These are phyloP conservation scores for Sturmia bella DNA, from an alignment of 2,888 invertebrate species.

Conservation along the genomic window DNA sequence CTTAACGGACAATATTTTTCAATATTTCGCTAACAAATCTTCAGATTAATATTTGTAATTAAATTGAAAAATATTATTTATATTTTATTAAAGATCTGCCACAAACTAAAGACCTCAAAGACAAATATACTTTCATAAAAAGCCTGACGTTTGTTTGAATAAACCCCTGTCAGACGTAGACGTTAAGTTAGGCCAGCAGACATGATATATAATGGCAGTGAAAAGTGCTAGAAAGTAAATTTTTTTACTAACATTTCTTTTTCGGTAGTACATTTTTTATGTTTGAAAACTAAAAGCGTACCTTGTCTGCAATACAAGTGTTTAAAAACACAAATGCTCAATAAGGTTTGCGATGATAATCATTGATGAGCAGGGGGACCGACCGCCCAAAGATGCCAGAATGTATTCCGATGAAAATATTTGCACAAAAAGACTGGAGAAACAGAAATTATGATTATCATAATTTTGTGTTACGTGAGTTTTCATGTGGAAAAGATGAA, in stretches of 20 bases:
- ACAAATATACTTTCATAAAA: too few species aligned
- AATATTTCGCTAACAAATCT: too few species aligned
- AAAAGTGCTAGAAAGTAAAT: too few species aligned
- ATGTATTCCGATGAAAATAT: conserved; percentile 12
- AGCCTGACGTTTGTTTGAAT: too few species aligned
- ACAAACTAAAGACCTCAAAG: too few species aligned
- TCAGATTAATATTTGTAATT: too few species aligned
- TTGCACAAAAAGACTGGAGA: conserved; percentile 43
- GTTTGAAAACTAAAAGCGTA: conserved; percentile 20
- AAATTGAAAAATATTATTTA: too few species aligned
- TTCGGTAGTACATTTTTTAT: conserved; percentile 14
- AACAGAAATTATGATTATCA: conserved; percentile 80
- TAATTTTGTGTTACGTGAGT: conserved; percentile 74
- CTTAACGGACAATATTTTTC: too few species aligned
- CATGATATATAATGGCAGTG: too few species aligned
- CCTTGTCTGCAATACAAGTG: conserved; percentile 49
- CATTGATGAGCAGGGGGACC: conserved; percentile 15
- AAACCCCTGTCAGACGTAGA: too few species aligned
- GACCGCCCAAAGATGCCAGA: neutral
- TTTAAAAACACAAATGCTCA: conserved; percentile 17
- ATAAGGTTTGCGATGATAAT: conserved; percentile 44
- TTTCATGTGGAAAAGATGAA: conserved; percentile 73
- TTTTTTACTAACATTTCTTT: conserved; percentile 16
- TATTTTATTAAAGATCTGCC: too few species aligned
- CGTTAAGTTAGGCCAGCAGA: too few species aligned